phyloP scores from a whole-genome alignment of 2,113 vertebrate species.

The Phalacrocorax carbo region DNA sequence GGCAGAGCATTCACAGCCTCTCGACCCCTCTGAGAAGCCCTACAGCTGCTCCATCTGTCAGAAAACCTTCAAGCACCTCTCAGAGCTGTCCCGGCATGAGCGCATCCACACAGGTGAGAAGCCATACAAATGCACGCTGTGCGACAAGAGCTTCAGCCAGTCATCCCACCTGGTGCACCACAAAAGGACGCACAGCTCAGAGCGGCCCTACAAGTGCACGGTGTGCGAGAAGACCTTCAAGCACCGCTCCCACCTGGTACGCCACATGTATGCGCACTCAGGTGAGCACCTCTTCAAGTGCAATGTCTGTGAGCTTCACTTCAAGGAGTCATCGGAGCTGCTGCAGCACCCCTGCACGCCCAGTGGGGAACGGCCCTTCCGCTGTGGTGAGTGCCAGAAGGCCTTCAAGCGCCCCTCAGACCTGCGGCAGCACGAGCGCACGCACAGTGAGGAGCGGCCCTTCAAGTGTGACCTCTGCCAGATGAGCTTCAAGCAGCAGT shows the following conservation, averaged over 20 bases:
- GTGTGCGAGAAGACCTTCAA: conserved; percentile 98
- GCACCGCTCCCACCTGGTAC: conserved; percentile 96
- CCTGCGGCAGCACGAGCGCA: conserved; percentile 93
- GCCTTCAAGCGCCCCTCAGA: conserved; percentile 95
- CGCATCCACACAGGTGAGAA: conserved; percentile 96
- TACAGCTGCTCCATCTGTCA: conserved; percentile 95
- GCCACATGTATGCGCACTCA: conserved; percentile 96
- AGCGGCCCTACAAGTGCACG: conserved; percentile 93
- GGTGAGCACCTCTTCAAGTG: conserved; percentile 94
- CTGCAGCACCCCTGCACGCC: conserved; percentile 96
- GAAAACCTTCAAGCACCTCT: conserved; percentile 96
- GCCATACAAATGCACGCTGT: conserved; percentile 94
- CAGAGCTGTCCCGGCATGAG: conserved; percentile 92
- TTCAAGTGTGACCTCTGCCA: conserved; percentile 98
- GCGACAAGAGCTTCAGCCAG: conserved; percentile 98
- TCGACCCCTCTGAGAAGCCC: conserved; percentile 80
- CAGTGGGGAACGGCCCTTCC: conserved; percentile 91
- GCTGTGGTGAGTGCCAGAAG: conserved; percentile 91
- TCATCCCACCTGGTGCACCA: conserved; percentile 96
- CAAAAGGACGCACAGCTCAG: conserved; percentile 94
- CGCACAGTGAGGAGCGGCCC: conserved; percentile 95
- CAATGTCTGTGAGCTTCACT: conserved; percentile 92
- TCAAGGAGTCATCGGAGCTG: conserved; percentile 94
- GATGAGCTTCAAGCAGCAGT: conserved; percentile 99
- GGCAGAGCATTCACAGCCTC: conserved; percentile 48